Conservation (phyloP, 2,888 invertebrate genomes). For the Entomobrya proxima region DNA sequence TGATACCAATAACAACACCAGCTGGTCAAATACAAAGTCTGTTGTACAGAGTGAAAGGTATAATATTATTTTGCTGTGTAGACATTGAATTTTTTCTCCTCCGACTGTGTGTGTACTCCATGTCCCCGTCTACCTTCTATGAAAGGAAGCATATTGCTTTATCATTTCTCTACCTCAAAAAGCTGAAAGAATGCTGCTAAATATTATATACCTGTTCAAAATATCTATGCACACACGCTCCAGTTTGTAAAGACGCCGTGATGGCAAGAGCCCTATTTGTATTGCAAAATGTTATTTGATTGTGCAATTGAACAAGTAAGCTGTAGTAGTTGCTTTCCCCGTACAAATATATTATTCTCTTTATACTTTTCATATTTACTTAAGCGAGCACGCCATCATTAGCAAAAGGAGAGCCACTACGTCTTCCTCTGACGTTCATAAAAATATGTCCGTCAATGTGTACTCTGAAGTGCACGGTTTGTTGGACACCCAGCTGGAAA, state of each 20-base stretch:
- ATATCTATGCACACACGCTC: too few species aligned
- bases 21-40: constrained; percentile 4
- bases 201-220: too few species aligned
- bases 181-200: too few species aligned
- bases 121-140: too few species aligned
- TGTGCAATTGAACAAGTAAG: not conserved
- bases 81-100: not conserved
- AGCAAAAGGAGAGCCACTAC: constrained; percentile 19
- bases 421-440: not conserved
- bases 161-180: too few species aligned
- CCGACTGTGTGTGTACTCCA: too few species aligned
- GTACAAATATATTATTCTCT: not conserved
- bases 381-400: constrained; percentile 23
- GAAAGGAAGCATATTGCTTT: too few species aligned
- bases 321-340: not conserved
- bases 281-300: constrained; percentile 10
- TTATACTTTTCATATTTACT: not conserved
- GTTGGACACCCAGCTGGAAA: not conserved
- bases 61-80: not conserved
- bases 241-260: too few species aligned
- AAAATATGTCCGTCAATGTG: not conserved
- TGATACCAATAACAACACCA: constrained; percentile 15
- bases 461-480: not conserved
- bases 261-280: not conserved
- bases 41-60: not conserved